phyloP scores from a whole-genome alignment of 2,888 invertebrate genomes.

The Mesoligia furuncula region DNA sequence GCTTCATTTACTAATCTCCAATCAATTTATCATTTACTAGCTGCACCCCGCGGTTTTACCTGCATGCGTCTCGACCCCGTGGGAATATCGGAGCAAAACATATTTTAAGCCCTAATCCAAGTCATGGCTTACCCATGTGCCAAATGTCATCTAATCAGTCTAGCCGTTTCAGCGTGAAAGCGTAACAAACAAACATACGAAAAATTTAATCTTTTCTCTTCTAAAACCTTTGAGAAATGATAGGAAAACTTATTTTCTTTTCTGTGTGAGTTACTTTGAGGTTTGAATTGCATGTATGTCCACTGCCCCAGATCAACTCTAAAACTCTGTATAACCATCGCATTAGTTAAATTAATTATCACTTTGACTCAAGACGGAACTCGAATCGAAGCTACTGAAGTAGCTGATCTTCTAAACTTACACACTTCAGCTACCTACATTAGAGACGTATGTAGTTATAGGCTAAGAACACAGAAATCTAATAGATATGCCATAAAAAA shows the following conservation, averaged over 20 bases:
- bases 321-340: not conserved
- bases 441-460: not conserved
- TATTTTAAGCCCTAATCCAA: not conserved
- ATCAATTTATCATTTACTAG: not conserved
- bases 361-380: not conserved
- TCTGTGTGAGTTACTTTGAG: not conserved
- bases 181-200: not conserved
- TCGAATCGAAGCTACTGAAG: slow-evolving; percentile 1
- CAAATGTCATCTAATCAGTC: no score
- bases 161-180: not conserved
- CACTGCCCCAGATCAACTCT: not conserved
- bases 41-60: not conserved
- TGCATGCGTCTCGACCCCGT: not conserved
- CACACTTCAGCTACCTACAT: not conserved
- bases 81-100: not conserved
- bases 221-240: not conserved
- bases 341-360: slow-evolving; percentile 28
- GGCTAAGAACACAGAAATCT: not conserved
- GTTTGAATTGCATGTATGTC: not conserved
- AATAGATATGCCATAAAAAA: not conserved
- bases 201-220: not conserved
- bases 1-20: not conserved
- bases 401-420: slow-evolving; percentile 8
- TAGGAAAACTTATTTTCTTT: not conserved
- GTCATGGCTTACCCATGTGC: not conserved